A percentile compares a stretch with the other conserved stretches of the same genome.
Evolutionary conservation across 2,797 vertebrate species (phyloP).

Genomic region (Anas bernieri): DNA sequence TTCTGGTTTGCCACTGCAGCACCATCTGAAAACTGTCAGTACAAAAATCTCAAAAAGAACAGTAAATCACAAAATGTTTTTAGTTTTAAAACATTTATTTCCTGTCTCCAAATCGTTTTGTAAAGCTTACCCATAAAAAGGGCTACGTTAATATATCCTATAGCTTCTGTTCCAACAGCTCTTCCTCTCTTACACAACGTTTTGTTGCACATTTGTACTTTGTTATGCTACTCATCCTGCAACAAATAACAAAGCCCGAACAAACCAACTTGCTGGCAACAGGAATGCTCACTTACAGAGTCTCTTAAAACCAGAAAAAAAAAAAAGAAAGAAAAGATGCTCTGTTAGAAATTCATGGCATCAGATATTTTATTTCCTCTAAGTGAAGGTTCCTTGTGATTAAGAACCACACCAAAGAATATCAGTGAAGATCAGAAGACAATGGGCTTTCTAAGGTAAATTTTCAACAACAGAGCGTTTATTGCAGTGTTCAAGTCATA

Average conservation of each 20-base stretch:
- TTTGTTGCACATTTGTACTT: not conserved
- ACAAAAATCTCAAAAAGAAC: not conserved
- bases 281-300: not conserved
- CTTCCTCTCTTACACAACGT: not conserved
- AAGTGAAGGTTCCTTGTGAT: not conserved
- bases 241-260: not conserved
- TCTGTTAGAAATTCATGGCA: not conserved
- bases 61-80: accelerated
- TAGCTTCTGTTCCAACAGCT: not conserved
- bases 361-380: not conserved
- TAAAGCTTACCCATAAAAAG: not conserved
- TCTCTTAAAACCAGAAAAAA: not conserved
- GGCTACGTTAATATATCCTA: not conserved
- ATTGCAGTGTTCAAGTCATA: not conserved
- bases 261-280: not conserved
- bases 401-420: not conserved
- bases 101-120: not conserved
- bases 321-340: not conserved
- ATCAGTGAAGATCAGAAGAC: not conserved
- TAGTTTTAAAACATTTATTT: not conserved
- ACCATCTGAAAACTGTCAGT: not conserved
- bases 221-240: not conserved
- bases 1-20: not conserved
- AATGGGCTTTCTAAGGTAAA: not conserved
- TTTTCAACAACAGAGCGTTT: not conserved